Evolutionary conservation across 2,113 vertebrate species (phyloP), one percentile per base, ranked within the genome.

Genomic region (Saccopteryx bilineata): DNA sequence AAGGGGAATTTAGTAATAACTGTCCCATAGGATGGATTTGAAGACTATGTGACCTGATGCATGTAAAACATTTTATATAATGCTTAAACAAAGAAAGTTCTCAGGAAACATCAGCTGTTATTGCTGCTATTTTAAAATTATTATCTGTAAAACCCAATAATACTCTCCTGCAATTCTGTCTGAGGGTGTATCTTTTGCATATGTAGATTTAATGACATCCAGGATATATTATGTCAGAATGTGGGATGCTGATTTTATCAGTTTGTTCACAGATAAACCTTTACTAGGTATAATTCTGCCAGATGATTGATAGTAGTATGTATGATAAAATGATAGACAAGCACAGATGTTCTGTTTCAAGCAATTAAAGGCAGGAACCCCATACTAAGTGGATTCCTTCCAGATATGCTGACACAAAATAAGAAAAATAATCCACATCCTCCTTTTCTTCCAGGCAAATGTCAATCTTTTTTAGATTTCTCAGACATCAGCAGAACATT

Each of bases 381-480:
- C 19, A 71, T 56, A 68, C 46, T 75, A 91, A 92, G 23, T 84
- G 18, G 31, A 66, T 65, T 68, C 23, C 39, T 93, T 9, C 24
- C 66, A 75, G 39, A 74, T 72, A 88, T 33, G 68, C 31, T 93
- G 81, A 93, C 68, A 92, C 17, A 79, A 65, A 91, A 61, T 84
- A 85, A 74, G 15, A 94, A 96, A 93, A 95, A 90, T 61, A 95
- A 95, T 60, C 61, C n/a, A 54, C 17, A 80, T 33, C 13, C 10
- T 95, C 24, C 23, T 66, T 60, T 79, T 80, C 61, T 91, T 66
- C 12, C 68, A 72, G 15, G 15, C 15, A 85, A 96, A 68, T 39
- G 39, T 81, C 87, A 94, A 7, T 71, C 23, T 91, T 24, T 54
- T 90, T 60, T 82, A 66, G 18, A 87, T 93, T 93, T 93, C 68